Percentiles rank a stretch among this genome's conserved stretches.
phyloP scores from a whole-genome alignment of 2,888 invertebrate genomes.

The Sclerodermus sp. region DNA sequence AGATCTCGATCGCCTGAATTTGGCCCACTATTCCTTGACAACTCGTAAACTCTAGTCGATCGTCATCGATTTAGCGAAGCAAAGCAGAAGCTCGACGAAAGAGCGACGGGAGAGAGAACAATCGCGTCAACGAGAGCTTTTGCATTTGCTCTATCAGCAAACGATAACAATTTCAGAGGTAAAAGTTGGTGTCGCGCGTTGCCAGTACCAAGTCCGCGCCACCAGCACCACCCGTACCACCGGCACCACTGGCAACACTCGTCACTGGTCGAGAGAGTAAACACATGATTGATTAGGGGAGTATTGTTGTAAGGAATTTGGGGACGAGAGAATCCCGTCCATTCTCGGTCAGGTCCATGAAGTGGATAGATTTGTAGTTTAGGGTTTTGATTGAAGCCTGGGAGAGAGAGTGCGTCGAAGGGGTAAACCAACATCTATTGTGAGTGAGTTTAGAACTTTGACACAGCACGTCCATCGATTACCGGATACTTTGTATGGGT shows the following conservation, averaged over 20 bases:
- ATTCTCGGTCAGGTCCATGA: conserved; percentile 7
- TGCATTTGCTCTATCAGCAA: too few species aligned
- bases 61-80: conserved; percentile 24
- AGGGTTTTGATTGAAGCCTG: conserved; percentile 24
- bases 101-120: too few species aligned
- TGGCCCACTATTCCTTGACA: conserved; percentile 12
- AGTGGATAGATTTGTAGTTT: conserved; percentile 22
- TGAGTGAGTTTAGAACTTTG: conserved; percentile 15
- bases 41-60: conserved; percentile 31
- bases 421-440: conserved; percentile 31
- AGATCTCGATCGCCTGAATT: background rate
- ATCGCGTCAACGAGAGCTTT: too few species aligned
- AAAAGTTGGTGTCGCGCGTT: too few species aligned
- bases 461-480: background rate
- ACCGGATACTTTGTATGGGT: too few species aligned
- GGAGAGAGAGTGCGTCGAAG: conserved; percentile 22
- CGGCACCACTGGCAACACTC: conserved; percentile 1
- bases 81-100: conserved; percentile 3
- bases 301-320: conserved; percentile 28
- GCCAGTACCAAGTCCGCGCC: background rate
- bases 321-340: conserved; percentile 18
- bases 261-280: conserved; percentile 12
- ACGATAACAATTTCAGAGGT: too few species aligned
- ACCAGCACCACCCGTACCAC: conserved; percentile 9
- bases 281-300: conserved; percentile 22